Evolutionary conservation across 2,797 vertebrate species (phyloP).

Genomic region (Poecilia gillii): DNA sequence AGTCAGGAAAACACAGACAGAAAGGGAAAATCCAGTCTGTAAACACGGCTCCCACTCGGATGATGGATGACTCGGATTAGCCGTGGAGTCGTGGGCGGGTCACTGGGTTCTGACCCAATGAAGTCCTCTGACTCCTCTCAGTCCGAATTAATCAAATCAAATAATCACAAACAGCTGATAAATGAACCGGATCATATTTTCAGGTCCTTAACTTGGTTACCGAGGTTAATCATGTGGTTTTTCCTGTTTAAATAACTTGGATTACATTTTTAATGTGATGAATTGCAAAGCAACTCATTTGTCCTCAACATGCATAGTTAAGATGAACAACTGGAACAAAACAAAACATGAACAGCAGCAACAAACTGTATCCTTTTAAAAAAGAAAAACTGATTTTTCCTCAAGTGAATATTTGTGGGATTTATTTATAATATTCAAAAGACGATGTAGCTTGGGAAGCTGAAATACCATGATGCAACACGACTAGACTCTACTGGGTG

Average conservation of each 20-base stretch:
- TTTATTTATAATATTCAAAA: not conserved
- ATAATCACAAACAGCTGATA: too few relatives aligned
- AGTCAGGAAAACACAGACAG: slow-evolving; percentile 7
- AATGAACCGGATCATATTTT: slow-evolving; percentile 2
- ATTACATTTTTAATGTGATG: not conserved
- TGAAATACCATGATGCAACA: too few relatives aligned
- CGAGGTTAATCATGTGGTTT: not conserved
- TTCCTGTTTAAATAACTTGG: not conserved
- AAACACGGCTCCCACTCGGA: slow-evolving; percentile 31
- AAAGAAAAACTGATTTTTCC: not conserved
- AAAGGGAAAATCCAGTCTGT: slow-evolving; percentile 42
- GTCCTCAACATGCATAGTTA: not conserved
- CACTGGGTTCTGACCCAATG: slow-evolving; percentile 64
- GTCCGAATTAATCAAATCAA: not conserved
- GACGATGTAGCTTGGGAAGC: too few relatives aligned
- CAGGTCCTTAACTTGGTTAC: not conserved
- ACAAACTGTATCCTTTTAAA: not conserved
- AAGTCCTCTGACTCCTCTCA: slow-evolving; percentile 38
- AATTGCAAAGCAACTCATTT: not conserved
- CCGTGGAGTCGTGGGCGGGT: slow-evolving; percentile 54
- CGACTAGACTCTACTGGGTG: too few relatives aligned
- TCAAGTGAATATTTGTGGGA: not conserved
- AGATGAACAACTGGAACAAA: not conserved
- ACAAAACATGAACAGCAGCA: not conserved
- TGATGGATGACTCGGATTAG: slow-evolving; percentile 62